Base-by-base conservation (phyloP, 2,113 vertebrate species). In the Steatornis caripensis region DNA sequence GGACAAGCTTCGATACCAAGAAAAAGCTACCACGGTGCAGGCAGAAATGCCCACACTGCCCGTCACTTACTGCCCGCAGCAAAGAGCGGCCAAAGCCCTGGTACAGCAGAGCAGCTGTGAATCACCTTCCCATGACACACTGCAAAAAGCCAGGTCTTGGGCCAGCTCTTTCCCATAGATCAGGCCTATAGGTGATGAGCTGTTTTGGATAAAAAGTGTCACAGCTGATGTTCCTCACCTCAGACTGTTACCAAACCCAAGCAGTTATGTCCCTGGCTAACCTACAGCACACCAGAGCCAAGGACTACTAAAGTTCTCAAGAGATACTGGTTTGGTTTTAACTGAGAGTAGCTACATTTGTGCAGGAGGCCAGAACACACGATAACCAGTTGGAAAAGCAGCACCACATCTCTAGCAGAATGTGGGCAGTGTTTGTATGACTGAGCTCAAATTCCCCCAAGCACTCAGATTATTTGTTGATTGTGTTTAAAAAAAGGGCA, bases 91-190 rank as follows among this genome's bases (percentile, higher is more conserved):
- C 61, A 82, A 62, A 96, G 69, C 53, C 39, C 57, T 87, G 61
- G 65, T 64, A 92, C 32, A 5, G 61, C 69, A 82, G 41, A n/a
- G 64, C 20, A 94, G 68, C 60, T 74, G 43, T 92, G 90, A 96
- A 78, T 96, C 96, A 95, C 84, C 74, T 91, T 91, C 80, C 49
- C 77, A 37, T 91, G 95, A 97, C 78, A 93, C 6, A 20, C 54
- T 45, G 65, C 55, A 70, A 48, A 57, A 68, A 54, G 48, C 55
- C 89, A 88, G 75, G 58, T 87, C 61, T 71, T 69, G 57, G 61
- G 77, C 43, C 57, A 84, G 77, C 74, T 81, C 53, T 29, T 64
- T 75, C 65, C 80, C 69, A 45, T 53, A 72, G 57, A 41, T 70
- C 77, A 95, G 23, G 46, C 36, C 57, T 65, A 34, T 10, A 30